These are phyloP conservation scores for Scaptomyza graminum DNA, from an alignment of 1,140 invertebrate genomes.

Conservation along the genomic window DNA sequence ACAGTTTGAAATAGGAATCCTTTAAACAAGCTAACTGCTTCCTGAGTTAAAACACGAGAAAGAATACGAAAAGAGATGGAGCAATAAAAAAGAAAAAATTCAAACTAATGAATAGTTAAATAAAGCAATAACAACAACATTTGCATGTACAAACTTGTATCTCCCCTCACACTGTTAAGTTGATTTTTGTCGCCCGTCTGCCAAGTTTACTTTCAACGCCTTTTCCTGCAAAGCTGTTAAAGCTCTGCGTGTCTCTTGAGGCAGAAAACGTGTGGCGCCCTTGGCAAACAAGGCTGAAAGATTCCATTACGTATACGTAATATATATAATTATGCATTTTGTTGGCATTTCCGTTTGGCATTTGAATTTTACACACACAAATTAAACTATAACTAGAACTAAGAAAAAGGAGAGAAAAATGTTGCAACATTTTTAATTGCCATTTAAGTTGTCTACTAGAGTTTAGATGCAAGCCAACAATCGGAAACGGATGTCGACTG, in stretches of 20 bases:
- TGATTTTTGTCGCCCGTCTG: constrained; percentile 34
- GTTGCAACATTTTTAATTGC: constrained; percentile 42
- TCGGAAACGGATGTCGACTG: constrained; percentile 46
- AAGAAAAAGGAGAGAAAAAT: constrained; percentile 2
- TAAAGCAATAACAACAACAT: constrained; percentile 28
- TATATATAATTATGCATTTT: constrained; percentile 55
- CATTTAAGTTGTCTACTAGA: constrained; percentile 35
- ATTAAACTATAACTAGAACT: neutral
- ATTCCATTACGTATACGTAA: constrained; percentile 45
- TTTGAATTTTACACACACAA: constrained; percentile 27
- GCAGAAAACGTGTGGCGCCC: neutral
- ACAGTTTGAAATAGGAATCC: constrained; percentile 30
- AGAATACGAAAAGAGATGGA: neutral
- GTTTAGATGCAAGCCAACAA: constrained; percentile 17
- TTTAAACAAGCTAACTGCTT: constrained; percentile 38
- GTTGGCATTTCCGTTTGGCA: constrained; percentile 39
- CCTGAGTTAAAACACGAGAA: neutral
- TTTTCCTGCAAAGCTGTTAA: constrained; percentile 31
- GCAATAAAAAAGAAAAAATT: constrained; percentile 31
- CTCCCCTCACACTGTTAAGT: neutral
- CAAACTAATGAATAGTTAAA: constrained; percentile 58
- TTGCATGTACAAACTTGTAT: constrained; percentile 53
- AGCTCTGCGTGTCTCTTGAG: constrained; percentile 9
- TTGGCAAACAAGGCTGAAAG: constrained; percentile 14
- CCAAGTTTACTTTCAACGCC: constrained; percentile 38